Conservation (phyloP, 1,140 invertebrate species). For the Tenebrio molitor region DNA sequence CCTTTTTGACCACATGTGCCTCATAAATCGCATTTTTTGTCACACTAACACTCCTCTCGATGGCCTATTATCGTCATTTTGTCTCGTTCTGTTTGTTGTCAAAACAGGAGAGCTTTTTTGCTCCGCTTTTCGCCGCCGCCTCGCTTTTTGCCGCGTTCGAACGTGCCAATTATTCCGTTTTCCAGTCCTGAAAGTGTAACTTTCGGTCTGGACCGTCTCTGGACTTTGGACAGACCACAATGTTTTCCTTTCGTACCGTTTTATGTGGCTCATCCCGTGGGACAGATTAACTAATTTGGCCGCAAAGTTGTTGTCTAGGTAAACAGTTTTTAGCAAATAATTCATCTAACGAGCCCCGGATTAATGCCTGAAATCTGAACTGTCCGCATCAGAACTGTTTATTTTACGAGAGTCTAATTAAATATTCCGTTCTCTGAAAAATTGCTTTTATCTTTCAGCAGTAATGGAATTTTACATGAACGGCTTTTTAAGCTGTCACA, state of each 20-base stretch:
- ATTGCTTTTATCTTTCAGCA: conserved; percentile 1
- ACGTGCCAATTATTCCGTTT: too few species aligned
- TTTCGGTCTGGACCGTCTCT: too few species aligned
- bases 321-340: conserved; percentile 22
- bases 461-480: conserved; percentile 12
- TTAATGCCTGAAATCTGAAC: too few species aligned
- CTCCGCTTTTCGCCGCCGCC: too few species aligned
- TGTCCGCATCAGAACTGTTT: not conserved
- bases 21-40: too few species aligned
- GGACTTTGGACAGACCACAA: not conserved
- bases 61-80: too few species aligned
- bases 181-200: too few species aligned
- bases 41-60: too few species aligned
- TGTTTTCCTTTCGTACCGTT: not conserved
- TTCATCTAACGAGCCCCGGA: not conserved
- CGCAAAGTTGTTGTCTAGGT: not conserved
- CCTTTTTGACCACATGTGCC: too few species aligned
- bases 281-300: conserved; percentile 18
- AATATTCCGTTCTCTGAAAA: conserved; percentile 9
- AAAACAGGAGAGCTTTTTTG: too few species aligned
- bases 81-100: too few species aligned
- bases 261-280: not conserved
- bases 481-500: not conserved
- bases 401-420: conserved; percentile 7
- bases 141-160: too few species aligned